These are phyloP conservation scores for Drosophila macrospina DNA, from an alignment of 2,888 invertebrate genomes.

Conservation along the genomic window DNA sequence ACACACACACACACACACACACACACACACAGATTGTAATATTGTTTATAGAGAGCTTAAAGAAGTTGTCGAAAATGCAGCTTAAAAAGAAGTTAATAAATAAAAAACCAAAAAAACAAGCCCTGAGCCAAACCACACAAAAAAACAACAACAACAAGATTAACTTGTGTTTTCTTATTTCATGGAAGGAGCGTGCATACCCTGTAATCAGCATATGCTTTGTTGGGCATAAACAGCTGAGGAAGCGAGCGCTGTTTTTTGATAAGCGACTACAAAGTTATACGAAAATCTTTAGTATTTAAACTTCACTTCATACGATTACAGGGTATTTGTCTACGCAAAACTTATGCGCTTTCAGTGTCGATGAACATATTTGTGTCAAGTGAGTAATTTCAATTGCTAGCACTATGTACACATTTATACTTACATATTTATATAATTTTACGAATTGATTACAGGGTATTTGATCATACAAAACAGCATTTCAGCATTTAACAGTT, in stretches of 20 bases:
- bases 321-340: too few species aligned
- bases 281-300: too few species aligned
- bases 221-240: too few species aligned
- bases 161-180: conserved; percentile 3
- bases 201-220: conserved; percentile 6
- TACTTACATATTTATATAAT: too few species aligned
- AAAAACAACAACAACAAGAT: conserved; percentile 7
- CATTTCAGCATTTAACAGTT: too few species aligned
- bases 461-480: background rate
- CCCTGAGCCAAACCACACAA: conserved; percentile 29
- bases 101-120: conserved; percentile 14
- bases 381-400: too few species aligned
- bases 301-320: too few species aligned
- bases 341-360: too few species aligned
- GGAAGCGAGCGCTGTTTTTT: too few species aligned
- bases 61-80: conserved; percentile 26
- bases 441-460: background rate
- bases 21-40: conserved; percentile 18
- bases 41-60: conserved; percentile 37
- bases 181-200: background rate
- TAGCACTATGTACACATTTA: too few species aligned
- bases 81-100: conserved; percentile 34
- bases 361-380: too few species aligned
- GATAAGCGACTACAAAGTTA: too few species aligned
- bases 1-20: conserved; percentile 5